A percentile compares a stretch with the other conserved stretches of the same genome.
Evolutionary conservation across 2,113 vertebrate genomes (phyloP).

Genomic region (Xiphophorus couchianus): DNA sequence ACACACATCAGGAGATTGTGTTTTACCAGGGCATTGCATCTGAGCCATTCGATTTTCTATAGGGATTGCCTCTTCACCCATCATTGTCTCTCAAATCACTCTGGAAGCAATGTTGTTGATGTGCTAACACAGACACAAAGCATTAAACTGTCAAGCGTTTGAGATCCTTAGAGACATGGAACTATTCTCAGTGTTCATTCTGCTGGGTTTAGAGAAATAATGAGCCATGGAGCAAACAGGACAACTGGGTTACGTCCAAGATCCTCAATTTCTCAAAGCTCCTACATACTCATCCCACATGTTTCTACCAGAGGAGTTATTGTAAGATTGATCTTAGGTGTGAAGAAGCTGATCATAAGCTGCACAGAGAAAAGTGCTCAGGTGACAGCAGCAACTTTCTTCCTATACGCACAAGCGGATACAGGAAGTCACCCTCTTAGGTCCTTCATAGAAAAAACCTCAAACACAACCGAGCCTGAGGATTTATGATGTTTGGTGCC

Average conservation of each 20-base stretch:
- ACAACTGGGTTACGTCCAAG: too few species aligned
- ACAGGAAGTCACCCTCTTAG: not conserved
- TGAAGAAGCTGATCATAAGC: not conserved
- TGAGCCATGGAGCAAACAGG: not conserved
- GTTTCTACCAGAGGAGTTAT: slow-evolving; percentile 1
- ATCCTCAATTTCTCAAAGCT: too few species aligned
- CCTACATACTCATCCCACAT: not conserved
- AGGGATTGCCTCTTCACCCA: not conserved
- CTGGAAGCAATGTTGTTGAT: not conserved
- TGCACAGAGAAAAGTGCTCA: not conserved
- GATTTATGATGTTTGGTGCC: not conserved
- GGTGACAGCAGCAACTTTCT: not conserved
- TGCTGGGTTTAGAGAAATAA: not conserved
- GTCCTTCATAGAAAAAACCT: not conserved
- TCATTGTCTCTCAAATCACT: slow-evolving; percentile 1
- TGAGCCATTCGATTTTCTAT: not conserved
- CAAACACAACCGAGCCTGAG: not conserved
- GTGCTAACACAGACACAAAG: not conserved
- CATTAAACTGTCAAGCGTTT: not conserved
- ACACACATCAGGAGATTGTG: not conserved
- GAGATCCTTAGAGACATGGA: too few species aligned
- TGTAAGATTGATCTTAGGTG: slow-evolving; percentile 4
- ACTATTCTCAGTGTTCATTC: too few species aligned
- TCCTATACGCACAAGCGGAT: not conserved
- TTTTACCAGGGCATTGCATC: not conserved